These are phyloP conservation scores for Etheostoma nigrum DNA, from an alignment of 2,797 vertebrate species.

Conservation along the genomic window DNA sequence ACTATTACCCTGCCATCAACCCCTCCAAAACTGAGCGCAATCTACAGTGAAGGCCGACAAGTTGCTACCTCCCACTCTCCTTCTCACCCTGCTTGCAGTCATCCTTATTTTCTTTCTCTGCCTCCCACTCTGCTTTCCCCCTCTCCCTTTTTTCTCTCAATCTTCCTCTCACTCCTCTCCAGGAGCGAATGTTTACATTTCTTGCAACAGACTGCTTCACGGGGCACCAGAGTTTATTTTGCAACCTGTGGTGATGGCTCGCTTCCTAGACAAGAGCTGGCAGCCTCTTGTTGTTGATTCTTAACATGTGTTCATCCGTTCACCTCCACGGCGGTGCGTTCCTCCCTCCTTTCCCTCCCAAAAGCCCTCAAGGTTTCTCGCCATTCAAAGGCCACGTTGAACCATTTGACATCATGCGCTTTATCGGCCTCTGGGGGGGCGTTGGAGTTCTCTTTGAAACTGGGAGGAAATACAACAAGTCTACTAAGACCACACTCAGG, in stretches of 20 bases:
- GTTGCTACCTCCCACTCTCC: slow-evolving; percentile 47
- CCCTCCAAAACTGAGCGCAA: slow-evolving; percentile 54
- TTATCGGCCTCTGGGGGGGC: slow-evolving; percentile 70
- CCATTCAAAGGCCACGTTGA: slow-evolving; percentile 73
- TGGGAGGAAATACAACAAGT: slow-evolving; percentile 70
- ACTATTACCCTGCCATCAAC: slow-evolving; percentile 45
- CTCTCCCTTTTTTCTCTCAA: slow-evolving; percentile 39
- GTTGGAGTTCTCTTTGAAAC: slow-evolving; percentile 68
- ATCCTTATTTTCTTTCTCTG: slow-evolving; percentile 59
- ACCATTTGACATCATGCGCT: slow-evolving; percentile 75
- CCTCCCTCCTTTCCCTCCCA: slow-evolving; percentile 30
- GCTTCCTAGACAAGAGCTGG: slow-evolving; percentile 84
- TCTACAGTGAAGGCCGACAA: slow-evolving; percentile 55
- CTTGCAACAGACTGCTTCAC: slow-evolving; percentile 81
- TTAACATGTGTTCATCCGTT: slow-evolving; percentile 87
- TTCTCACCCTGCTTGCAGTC: slow-evolving; percentile 41
- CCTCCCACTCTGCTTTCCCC: slow-evolving; percentile 44
- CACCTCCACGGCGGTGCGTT: slow-evolving; percentile 71
- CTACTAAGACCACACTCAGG: slow-evolving; percentile 49
- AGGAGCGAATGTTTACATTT: slow-evolving; percentile 82
- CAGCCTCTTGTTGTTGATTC: slow-evolving; percentile 84
- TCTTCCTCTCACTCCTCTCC: slow-evolving; percentile 63
- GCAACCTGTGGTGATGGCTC: slow-evolving; percentile 87
- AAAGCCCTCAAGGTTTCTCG: slow-evolving; percentile 73
- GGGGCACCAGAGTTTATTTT: slow-evolving; percentile 87